Percentiles rank a stretch among this genome's conserved stretches.
Evolutionary conservation across 2,888 invertebrate species (phyloP).

Genomic region (Lymantria monacha): DNA sequence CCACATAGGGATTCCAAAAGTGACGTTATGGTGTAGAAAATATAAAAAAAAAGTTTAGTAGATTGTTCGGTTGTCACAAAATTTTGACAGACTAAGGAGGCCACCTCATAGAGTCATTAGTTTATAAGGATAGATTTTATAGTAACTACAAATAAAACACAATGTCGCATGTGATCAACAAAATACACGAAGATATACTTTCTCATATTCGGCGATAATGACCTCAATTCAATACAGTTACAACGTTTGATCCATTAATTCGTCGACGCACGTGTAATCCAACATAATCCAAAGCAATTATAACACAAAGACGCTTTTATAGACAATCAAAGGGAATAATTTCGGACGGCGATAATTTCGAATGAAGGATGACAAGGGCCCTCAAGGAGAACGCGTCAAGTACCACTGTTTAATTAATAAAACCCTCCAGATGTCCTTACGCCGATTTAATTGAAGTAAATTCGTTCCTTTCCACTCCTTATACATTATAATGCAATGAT

Average conservation of each 20-base stretch:
- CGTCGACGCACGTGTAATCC: constrained; percentile 30
- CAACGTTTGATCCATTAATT: constrained; percentile 23
- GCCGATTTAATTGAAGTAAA: constrained; percentile 35
- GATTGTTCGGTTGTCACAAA: too few species aligned
- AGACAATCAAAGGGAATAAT: constrained; percentile 71
- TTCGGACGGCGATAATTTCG: constrained; percentile 67
- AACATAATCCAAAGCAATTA: constrained; percentile 55
- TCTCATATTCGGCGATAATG: neutral
- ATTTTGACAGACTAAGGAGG: too few species aligned
- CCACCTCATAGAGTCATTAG: too few species aligned
- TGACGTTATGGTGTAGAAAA: too few species aligned
- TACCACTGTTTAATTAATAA: constrained; percentile 65
- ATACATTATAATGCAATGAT: too few species aligned
- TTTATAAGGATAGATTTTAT: too few species aligned
- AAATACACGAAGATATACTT: too few species aligned
- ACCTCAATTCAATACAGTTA: neutral
- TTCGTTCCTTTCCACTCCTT: constrained; percentile 12
- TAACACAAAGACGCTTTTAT: constrained; percentile 52
- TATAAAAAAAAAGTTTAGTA: too few species aligned
- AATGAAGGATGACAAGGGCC: constrained; percentile 48
- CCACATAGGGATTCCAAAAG: too few species aligned
- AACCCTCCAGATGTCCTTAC: constrained; percentile 38
- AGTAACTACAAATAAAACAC: too few species aligned
- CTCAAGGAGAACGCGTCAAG: constrained; percentile 44
- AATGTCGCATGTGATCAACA: too few species aligned